Conservation (phyloP, 2,888 invertebrate species). For the Heliconius aoede region DNA sequence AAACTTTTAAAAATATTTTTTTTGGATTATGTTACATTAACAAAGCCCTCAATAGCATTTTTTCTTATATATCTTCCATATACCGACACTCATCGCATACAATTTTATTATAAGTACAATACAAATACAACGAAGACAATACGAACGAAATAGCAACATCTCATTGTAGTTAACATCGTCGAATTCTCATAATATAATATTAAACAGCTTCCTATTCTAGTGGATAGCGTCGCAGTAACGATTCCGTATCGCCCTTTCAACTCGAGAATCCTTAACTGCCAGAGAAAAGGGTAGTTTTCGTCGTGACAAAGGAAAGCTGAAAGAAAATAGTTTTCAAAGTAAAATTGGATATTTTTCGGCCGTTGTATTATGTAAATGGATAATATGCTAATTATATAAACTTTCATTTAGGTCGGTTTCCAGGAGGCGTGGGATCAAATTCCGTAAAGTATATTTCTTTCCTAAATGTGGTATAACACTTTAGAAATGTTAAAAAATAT, state of each 20-base stretch:
- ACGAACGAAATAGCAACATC: constrained; percentile 12
- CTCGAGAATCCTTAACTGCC: constrained; percentile 13
- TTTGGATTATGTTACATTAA: neutral
- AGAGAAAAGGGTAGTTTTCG: neutral
- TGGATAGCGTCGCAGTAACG: constrained; percentile 10
- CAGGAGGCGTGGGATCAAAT: no score
- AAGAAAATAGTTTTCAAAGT: constrained; percentile 18
- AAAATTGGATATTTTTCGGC: neutral
- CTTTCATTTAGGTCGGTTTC: no score
- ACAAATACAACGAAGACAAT: constrained; percentile 6
- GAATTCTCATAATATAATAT: constrained; percentile 23
- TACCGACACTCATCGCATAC: neutral
- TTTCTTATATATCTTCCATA: neutral
- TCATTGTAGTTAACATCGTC: constrained; percentile 13
- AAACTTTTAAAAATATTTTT: neutral
- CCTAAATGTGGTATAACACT: no score
- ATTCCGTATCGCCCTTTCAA: constrained; percentile 14
- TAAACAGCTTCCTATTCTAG: constrained; percentile 16
- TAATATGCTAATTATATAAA: neutral
- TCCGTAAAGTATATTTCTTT: no score
- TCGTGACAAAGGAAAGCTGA: neutral
- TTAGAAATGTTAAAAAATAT: no score
- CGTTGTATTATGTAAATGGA: neutral
- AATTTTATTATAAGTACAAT: neutral
- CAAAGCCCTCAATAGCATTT: neutral